These are phyloP conservation scores for Coendou prehensilis DNA, from an alignment of 2,797 vertebrate genomes.

Conservation along the genomic window DNA sequence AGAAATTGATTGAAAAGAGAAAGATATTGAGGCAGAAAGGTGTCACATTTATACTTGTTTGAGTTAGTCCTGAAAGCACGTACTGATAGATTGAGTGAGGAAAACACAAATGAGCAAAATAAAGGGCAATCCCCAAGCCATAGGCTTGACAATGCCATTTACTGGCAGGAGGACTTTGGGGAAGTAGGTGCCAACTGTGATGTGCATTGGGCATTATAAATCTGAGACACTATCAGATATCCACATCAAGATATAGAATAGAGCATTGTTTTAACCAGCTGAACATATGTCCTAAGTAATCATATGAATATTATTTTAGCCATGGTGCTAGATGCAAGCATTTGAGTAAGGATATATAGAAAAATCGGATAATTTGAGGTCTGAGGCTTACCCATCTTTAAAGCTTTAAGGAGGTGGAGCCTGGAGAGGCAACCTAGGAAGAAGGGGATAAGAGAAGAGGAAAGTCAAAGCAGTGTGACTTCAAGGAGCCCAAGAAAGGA, in stretches of 20 bases:
- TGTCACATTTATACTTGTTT: not conserved
- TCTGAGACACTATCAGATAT: not conserved
- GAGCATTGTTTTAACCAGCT: not conserved
- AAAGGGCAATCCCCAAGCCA: not conserved
- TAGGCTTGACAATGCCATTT: not conserved
- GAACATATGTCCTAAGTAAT: not conserved
- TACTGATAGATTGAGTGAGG: not conserved
- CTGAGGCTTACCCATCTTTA: not conserved
- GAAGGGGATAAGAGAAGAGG: not conserved
- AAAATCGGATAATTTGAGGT: not conserved
- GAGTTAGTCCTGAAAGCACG: not conserved
- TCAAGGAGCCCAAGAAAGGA: not conserved
- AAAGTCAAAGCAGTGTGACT: not conserved
- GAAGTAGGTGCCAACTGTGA: not conserved
- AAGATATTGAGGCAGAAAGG: not conserved
- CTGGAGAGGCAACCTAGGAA: not conserved
- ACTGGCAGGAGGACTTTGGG: not conserved
- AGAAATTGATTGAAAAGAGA: not conserved
- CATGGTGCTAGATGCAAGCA: not conserved
- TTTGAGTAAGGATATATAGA: not conserved
- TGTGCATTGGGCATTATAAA: not conserved
- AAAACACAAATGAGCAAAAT: not conserved
- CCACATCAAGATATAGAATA: not conserved
- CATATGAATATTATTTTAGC: not conserved
- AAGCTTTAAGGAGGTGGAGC: not conserved